These are phyloP conservation scores for Rhabdophis nuchalis DNA, from an alignment of 2,797 vertebrate species.

Conservation along the genomic window DNA sequence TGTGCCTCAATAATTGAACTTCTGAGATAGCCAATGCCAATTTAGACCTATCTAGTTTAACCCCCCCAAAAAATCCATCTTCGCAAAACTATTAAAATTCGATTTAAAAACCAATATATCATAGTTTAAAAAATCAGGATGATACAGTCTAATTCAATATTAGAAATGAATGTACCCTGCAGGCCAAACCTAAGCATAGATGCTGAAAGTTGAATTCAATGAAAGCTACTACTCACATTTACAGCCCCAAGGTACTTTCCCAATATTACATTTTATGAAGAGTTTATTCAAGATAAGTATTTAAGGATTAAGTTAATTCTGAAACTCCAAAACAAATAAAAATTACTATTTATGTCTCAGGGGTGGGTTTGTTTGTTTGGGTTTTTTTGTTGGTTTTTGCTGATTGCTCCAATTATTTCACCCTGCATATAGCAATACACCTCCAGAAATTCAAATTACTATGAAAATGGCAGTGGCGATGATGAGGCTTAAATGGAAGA, in stretches of 20 bases:
- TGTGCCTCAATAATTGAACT: not conserved
- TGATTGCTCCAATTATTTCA: not conserved
- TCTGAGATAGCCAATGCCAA: not conserved
- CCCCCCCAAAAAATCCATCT: not conserved
- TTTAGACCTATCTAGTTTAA: not conserved
- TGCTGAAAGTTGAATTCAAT: not conserved
- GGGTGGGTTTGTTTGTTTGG: not conserved
- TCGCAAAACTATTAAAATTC: not conserved
- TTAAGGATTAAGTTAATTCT: not conserved
- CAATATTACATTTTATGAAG: not conserved
- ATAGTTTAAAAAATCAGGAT: not conserved
- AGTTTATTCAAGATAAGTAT: not conserved
- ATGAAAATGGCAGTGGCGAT: not conserved
- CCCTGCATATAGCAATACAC: not conserved
- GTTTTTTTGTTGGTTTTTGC: too few relatives aligned
- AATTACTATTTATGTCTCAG: not conserved
- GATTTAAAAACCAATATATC: not conserved
- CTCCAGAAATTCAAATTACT: not conserved
- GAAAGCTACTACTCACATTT: not conserved
- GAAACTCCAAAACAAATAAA: not conserved
- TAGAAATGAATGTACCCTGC: not conserved
- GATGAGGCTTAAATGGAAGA: not conserved
- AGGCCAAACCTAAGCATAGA: not conserved
- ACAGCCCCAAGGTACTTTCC: not conserved
- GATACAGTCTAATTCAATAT: not conserved